Percentiles rank a stretch among this genome's conserved stretches.
These are phyloP conservation scores for Sorex maritimensis DNA, from an alignment of 2,797 vertebrate species.

Conservation along the genomic window DNA sequence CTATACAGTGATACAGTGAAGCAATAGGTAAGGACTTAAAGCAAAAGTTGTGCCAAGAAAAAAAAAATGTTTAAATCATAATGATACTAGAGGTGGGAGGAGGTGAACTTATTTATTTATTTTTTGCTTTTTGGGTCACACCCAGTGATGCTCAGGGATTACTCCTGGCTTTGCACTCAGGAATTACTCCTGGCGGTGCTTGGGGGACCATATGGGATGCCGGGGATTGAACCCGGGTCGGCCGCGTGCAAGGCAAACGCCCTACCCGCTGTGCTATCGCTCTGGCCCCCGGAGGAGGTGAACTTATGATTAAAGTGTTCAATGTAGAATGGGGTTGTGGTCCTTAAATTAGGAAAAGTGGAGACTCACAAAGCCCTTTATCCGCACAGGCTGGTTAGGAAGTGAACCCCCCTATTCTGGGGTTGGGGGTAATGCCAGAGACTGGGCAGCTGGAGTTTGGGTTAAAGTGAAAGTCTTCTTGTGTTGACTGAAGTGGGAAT, in stretches of 20 bases:
- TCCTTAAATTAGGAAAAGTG: background rate
- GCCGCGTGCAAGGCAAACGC: too few relatives aligned
- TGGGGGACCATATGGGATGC: too few relatives aligned
- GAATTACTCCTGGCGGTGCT: too few relatives aligned
- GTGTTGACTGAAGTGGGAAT: background rate
- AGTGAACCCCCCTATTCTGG: background rate
- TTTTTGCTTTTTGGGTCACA: too few relatives aligned
- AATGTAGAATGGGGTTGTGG: background rate
- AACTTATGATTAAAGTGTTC: conserved; percentile 9
- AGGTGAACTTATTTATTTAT: background rate
- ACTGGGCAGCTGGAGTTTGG: background rate
- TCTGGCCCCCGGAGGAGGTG: background rate
- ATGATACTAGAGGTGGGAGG: background rate
- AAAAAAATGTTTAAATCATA: conserved; percentile 36
- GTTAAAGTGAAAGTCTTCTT: background rate
- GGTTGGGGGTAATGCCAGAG: background rate
- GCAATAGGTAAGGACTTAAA: conserved; percentile 6
- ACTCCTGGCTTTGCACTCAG: too few relatives aligned
- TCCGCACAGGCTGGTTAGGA: background rate
- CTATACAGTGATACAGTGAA: too few relatives aligned
- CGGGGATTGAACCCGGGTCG: too few relatives aligned
- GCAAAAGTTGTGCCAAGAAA: conserved; percentile 6
- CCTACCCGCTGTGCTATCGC: too few relatives aligned
- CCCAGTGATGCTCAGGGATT: too few relatives aligned
- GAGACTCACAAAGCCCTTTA: background rate